Evolutionary conservation across 2,888 invertebrate genomes (phyloP).

Genomic region (Nomada fucata): DNA sequence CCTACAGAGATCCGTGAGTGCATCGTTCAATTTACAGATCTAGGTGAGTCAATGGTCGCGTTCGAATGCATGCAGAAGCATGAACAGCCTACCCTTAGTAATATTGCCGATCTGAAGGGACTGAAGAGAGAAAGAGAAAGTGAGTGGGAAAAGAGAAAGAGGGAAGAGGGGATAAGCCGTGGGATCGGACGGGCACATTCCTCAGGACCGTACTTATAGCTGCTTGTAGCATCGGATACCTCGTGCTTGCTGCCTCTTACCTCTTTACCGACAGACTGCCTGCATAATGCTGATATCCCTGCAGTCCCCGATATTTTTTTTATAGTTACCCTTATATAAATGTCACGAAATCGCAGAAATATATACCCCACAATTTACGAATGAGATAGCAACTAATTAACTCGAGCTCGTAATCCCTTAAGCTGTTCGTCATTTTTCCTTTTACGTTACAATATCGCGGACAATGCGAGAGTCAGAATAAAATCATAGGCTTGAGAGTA

Average conservation of each 20-base stretch:
- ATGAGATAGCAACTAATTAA: neutral
- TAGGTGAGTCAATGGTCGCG: constrained; percentile 54
- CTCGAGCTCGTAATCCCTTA: neutral
- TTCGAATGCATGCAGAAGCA: constrained; percentile 61
- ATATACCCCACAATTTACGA: neutral
- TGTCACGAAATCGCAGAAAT: constrained; percentile 1
- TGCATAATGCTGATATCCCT: constrained; percentile 71
- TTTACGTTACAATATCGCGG: too few relatives aligned
- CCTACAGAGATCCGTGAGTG: neutral
- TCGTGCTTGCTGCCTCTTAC: constrained; percentile 65
- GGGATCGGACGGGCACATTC: constrained; percentile 84
- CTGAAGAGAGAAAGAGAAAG: constrained; percentile 54
- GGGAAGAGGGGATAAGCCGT: constrained; percentile 79
- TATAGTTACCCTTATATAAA: neutral
- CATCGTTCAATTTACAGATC: constrained; percentile 36
- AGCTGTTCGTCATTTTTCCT: neutral
- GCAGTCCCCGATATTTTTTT: constrained; percentile 34
- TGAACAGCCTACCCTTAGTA: constrained; percentile 62
- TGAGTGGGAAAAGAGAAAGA: constrained; percentile 54
- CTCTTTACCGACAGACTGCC: constrained; percentile 66
- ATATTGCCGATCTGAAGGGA: constrained; percentile 53
- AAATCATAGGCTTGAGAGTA: neutral
- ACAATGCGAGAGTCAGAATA: neutral
- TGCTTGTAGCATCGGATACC: constrained; percentile 79
- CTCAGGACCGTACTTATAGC: constrained; percentile 78